phyloP scores from a whole-genome alignment of 2,888 invertebrate species.

The Latrodectus hesperus region DNA sequence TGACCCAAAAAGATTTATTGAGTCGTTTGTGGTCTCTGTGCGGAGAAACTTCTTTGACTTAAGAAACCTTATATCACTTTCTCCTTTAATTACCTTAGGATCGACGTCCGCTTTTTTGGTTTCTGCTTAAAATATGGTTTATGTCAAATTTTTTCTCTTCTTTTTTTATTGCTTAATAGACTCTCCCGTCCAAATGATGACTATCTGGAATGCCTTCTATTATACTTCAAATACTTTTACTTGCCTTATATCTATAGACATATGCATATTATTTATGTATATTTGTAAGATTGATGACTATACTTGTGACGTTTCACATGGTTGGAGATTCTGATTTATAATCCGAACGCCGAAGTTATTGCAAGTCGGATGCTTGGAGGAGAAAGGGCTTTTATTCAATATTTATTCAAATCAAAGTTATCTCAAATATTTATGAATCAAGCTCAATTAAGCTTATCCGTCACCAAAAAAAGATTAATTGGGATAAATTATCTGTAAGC shows the following conservation, averaged over 20 bases:
- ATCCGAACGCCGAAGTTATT: neutral
- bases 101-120: constrained; percentile 2
- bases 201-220: neutral
- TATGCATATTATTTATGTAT: neutral
- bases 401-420: neutral
- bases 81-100: constrained; percentile 14
- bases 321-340: neutral
- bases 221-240: neutral
- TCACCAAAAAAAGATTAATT: too few relatives aligned
- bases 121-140: neutral
- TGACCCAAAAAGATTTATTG: constrained; percentile 52
- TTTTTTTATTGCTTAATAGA: neutral
- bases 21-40: constrained; percentile 18
- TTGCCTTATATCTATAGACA: neutral
- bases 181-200: neutral
- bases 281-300: neutral
- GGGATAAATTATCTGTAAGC: too few relatives aligned
- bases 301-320: neutral
- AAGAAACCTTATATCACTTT: constrained; percentile 35
- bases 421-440: neutral
- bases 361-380: neutral
- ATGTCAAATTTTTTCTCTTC: neutral
- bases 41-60: constrained; percentile 6
- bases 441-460: neutral
- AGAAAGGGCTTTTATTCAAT: neutral